Evolutionary conservation across 1,140 invertebrate species (phyloP).

Genomic region (Cylas formicarius): DNA sequence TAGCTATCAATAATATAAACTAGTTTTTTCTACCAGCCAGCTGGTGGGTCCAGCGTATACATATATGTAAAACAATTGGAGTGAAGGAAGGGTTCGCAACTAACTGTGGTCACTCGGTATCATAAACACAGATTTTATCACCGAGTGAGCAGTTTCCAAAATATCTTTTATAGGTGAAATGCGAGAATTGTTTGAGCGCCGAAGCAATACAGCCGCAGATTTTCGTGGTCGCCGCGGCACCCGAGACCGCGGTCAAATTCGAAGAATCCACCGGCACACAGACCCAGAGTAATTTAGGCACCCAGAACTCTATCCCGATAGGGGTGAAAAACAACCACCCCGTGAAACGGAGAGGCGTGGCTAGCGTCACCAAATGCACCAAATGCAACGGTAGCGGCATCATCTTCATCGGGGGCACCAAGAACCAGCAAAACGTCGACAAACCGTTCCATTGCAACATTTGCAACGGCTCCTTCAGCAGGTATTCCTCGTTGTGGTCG

Average conservation of each 20-base stretch:
- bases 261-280: slow-evolving; percentile 42
- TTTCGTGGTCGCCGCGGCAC: slow-evolving; percentile 48
- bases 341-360: slow-evolving; percentile 72
- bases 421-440: slow-evolving; percentile 51
- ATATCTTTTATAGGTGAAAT: slow-evolving; percentile 29
- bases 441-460: slow-evolving; percentile 84
- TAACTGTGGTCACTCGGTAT: too few relatives aligned
- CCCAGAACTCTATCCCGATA: slow-evolving; percentile 45
- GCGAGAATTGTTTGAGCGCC: slow-evolving; percentile 39
- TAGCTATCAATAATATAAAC: too few relatives aligned
- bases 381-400: slow-evolving; percentile 82
- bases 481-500: slow-evolving; percentile 79
- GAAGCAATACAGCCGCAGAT: slow-evolving; percentile 47
- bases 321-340: slow-evolving; percentile 55
- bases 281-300: slow-evolving; percentile 41
- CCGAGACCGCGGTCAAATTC: slow-evolving; percentile 50
- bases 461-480: slow-evolving; percentile 73
- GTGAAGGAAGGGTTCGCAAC: too few relatives aligned
- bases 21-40: too few relatives aligned
- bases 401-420: slow-evolving; percentile 63
- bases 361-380: slow-evolving; percentile 76
- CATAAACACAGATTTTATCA: too few relatives aligned
- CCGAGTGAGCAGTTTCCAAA: too few relatives aligned
- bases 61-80: too few relatives aligned
- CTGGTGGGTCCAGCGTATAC: too few relatives aligned